phyloP scores from a whole-genome alignment of 2,888 invertebrate genomes.

The Eupithecia tripunctaria region DNA sequence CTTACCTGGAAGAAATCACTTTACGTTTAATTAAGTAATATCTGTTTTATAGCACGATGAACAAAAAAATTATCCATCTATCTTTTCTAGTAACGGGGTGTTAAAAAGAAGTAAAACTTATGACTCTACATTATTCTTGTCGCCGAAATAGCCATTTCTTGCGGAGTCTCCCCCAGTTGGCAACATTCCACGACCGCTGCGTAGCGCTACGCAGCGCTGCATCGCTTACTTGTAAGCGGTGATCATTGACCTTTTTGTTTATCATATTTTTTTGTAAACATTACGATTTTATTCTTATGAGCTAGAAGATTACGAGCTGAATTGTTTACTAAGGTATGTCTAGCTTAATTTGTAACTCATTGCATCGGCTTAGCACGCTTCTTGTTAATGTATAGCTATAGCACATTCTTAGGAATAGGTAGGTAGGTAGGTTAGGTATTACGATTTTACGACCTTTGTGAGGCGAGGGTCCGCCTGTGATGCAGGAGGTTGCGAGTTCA shows the following conservation, averaged over 20 bases:
- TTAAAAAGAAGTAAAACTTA: not conserved
- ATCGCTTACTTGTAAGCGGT: conserved; percentile 64
- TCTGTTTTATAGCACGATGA: no score
- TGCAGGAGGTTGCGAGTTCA: no score
- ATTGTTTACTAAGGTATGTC: conserved; percentile 26
- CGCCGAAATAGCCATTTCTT: not conserved
- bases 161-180: conserved; percentile 11
- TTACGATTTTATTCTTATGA: conserved; percentile 46
- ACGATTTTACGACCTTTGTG: no score
- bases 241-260: conserved; percentile 82
- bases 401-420: not conserved
- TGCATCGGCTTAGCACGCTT: not conserved
- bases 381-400: not conserved
- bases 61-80: no score
- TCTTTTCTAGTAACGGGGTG: not conserved
- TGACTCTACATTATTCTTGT: not conserved
- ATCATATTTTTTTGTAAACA: conserved; percentile 69
- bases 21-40: no score
- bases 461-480: no score
- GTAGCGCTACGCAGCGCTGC: conserved; percentile 71
- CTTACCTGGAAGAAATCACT: no score
- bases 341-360: conserved; percentile 13
- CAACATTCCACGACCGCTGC: conserved; percentile 50
- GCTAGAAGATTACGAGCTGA: conserved; percentile 30
- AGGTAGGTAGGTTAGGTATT: no score